Base-by-base conservation (phyloP, 2,113 vertebrate species). In the Ciconia boyciana region DNA sequence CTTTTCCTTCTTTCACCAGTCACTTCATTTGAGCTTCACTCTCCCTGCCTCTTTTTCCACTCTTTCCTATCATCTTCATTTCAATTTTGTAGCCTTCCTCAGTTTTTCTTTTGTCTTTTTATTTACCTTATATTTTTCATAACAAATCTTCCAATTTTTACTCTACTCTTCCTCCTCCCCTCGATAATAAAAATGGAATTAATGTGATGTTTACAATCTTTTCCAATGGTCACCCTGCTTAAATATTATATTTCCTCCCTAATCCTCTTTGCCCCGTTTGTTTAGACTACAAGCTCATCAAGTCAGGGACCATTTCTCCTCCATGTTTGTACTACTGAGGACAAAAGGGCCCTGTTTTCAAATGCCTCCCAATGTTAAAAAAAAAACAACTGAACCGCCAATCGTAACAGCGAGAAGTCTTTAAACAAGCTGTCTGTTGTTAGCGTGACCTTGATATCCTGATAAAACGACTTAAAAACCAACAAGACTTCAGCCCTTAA, bases 211-310 rank as follows among this genome's bases (percentile, higher is more conserved):
- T 95, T 95, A 76, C 54, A 80, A 80, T 22, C 58, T 83, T 89
- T 71, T 82, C 22, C 41, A 95, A 43, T 34, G 79, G 77, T 74
- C 57, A 46, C 2, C 6, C 70, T 52, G 34, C 75, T 94, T 94
- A 89, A 91, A 87, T 82, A 64, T 75, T 94, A 21, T 76, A 94
- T 87, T 89, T 93, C 71, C 41, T 89, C 39, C 32, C 51, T 76
- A 66, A 89, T 92, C 46, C 65, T 91, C 52, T 89, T 87, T 95
- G 46, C 18, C 41, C 18, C 13, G 8, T 80, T 95, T 94, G 62
- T 93, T 97, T 96, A 95, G 54, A 74, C 78, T 94, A 64, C 49
- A 79, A 65, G 49, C 17, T 96, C 41, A 82, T 91, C 58, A 76
- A 84, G 41, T 49, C 36, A 94, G 57, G 21, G 29, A 72, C 46